Percentiles rank a stretch among this genome's conserved stretches.
phyloP scores from a whole-genome alignment of 37 sponge, comb jelly and placozoan genomes.

The Crambe crambe region DNA sequence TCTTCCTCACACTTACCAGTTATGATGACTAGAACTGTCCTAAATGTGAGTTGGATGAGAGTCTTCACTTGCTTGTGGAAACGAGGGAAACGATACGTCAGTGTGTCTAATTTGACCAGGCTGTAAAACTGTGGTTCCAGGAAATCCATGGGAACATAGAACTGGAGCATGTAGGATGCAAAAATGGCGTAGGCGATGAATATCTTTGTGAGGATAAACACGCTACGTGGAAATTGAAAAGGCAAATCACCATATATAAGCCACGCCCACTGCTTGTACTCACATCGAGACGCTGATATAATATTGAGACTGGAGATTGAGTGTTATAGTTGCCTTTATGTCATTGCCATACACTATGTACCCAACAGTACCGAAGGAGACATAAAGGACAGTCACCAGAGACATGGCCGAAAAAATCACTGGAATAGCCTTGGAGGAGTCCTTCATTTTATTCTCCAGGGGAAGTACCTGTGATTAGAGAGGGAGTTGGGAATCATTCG shows the following conservation, averaged over 20 bases:
- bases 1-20: conserved; percentile 69
- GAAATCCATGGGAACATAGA: conserved; percentile 86
- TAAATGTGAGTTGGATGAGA: conserved; percentile 22
- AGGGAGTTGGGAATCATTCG: no score
- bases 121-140: conserved; percentile 52
- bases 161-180: conserved; percentile 66
- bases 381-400: conserved; percentile 45
- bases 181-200: conserved; percentile 63
- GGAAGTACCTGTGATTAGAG: conserved; percentile 73
- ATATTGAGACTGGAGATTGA: no score
- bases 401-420: conserved; percentile 66
- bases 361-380: conserved; percentile 64
- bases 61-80: background rate
- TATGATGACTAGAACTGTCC: conserved; percentile 45
- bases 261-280: background rate
- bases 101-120: conserved; percentile 20
- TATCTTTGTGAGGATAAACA: conserved; percentile 65
- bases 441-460: conserved; percentile 93
- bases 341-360: conserved; percentile 77
- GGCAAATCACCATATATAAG: no score
- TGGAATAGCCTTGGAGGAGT: conserved; percentile 57
- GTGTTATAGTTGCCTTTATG: conserved; percentile 68
- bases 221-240: conserved; percentile 39
- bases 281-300: conserved; percentile 33
- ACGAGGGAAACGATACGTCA: conserved; percentile 7